A percentile compares a stretch with the other conserved stretches of the same genome.
phyloP scores from a whole-genome alignment of 2,113 vertebrate genomes.

The Nothobranchius furzeri region DNA sequence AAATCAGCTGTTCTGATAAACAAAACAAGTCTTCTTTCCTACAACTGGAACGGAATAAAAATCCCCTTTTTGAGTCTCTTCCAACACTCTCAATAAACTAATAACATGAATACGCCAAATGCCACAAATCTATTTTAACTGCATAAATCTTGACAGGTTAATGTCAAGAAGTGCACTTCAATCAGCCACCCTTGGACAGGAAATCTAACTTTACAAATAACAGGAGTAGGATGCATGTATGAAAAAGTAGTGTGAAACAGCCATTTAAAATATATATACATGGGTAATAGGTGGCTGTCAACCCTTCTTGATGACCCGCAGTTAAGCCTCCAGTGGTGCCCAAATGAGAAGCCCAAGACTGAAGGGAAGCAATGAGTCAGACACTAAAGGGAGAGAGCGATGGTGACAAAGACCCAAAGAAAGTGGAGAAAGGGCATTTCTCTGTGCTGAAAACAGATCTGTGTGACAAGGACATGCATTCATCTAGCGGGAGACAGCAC shows the following conservation, averaged over 20 bases:
- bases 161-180: background rate
- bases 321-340: slow-evolving; percentile 1
- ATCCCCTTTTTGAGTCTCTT: background rate
- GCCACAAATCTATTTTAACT: background rate
- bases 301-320: slow-evolving; percentile 3
- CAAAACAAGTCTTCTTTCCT: background rate
- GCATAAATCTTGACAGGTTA: background rate
- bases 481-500: slow-evolving; percentile 28
- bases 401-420: slow-evolving; percentile 20
- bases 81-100: background rate
- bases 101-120: background rate
- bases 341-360: slow-evolving; percentile 7
- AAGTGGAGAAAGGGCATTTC: slow-evolving; percentile 28
- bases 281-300: background rate
- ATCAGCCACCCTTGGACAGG: background rate
- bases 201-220: background rate
- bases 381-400: slow-evolving; percentile 28
- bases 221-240: background rate
- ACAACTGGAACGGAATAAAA: background rate
- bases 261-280: background rate
- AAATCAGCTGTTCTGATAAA: too few species aligned
- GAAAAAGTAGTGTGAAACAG: background rate
- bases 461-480: slow-evolving; percentile 47
- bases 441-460: slow-evolving; percentile 31
- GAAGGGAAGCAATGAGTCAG: slow-evolving; percentile 47